Evolutionary conservation across 2,888 invertebrate genomes (phyloP), one percentile per base, ranked within the genome.

Genomic region (Dryococelus australis): DNA sequence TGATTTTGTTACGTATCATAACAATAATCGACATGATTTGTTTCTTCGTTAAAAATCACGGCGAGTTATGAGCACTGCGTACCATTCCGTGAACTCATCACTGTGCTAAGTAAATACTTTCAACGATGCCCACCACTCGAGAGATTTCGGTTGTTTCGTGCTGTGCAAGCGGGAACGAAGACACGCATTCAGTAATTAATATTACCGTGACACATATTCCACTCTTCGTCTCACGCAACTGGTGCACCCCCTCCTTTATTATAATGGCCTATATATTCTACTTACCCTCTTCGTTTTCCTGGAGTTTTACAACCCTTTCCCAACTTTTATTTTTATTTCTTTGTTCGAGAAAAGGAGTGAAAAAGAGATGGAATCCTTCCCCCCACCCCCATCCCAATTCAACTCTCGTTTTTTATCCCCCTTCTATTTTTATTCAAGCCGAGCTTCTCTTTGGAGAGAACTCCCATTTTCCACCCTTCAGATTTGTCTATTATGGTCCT

Each of bases 271-370:
- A 65, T 65, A 65, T 65, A 65, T 65, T n/a, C 87, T 87, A 87
- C 84, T 87, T 84, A 87, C 87, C 87, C 87, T 78, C 87, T 84
- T 87, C 24, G 65, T 65, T 87, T 47, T 51, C 84, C 79, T 84
- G 78, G 79, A 84, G 84, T 87, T 87, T 87, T 87, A 84, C 87
- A 87, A 87, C 87, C 87, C 87, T 87, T 87, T 84, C 87, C 84
- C 84, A 65, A 84, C 84, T 87, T 87, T 87, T 84, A 87, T 65
- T 65, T 65, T 65, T 65, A 65, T 65, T n/a, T 65, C 65, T 65
- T 65, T 65, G 65, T 65, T 65, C 65, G 65, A 65, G 65, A 65
- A 65, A 65, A 65, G 65, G 65, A 65, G 65, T 65, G 65, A 65
- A 65, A 65, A 65, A 65, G 65, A 65, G 65, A 65, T n/a, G 65